phyloP scores from a whole-genome alignment of 2,888 invertebrate species.

The Lottia scabra region DNA sequence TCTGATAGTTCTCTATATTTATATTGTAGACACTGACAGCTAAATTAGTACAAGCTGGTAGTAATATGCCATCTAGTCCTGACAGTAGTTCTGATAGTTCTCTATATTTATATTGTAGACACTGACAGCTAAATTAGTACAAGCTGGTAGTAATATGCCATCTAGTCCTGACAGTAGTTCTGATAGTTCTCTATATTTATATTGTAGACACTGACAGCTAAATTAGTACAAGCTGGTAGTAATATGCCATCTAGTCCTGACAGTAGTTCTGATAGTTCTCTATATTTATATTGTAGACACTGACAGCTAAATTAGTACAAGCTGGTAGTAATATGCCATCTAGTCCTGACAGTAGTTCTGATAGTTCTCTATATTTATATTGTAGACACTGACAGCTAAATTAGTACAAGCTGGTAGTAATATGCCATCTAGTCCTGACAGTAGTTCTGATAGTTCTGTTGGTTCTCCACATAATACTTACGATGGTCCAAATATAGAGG shows the following conservation, averaged over 20 bases:
- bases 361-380: constrained; percentile 80
- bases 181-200: not conserved
- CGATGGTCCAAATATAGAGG: constrained; percentile 83
- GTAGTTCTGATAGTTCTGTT: constrained; percentile 93
- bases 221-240: too few relatives aligned
- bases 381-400: constrained; percentile 81
- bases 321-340: constrained; percentile 74
- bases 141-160: too few relatives aligned
- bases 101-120: too few relatives aligned
- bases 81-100: too few relatives aligned
- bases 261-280: not conserved
- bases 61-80: not conserved
- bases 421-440: constrained; percentile 84
- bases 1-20: too few relatives aligned
- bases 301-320: constrained; percentile 84
- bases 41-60: constrained; percentile 79
- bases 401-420: constrained; percentile 76
- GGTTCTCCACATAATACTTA: constrained; percentile 88
- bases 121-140: too few relatives aligned
- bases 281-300: constrained; percentile 72
- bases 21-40: constrained; percentile 78
- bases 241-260: too few relatives aligned
- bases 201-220: too few relatives aligned
- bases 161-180: too few relatives aligned
- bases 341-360: constrained; percentile 92